Percentiles rank a stretch among this genome's conserved stretches.
Evolutionary conservation across 2,888 invertebrate genomes (phyloP).

Genomic region (Scrobipalpa atriplicella): DNA sequence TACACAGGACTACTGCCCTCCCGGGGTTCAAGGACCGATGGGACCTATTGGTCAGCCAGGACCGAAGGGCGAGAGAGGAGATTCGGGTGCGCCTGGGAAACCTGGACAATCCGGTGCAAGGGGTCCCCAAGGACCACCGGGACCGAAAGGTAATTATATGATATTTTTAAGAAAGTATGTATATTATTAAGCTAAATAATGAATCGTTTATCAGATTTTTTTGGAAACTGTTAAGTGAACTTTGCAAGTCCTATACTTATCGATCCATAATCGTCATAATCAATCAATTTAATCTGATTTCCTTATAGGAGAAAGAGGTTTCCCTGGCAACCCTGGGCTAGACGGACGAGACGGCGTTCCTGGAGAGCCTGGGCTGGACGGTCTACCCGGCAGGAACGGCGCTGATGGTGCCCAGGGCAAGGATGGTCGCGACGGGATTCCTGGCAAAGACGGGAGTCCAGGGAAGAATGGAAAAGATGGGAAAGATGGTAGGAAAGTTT

Average conservation of each 20-base stretch:
- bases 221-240: background rate
- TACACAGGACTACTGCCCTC: slow-evolving; percentile 91
- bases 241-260: too few species aligned
- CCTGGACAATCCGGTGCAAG: slow-evolving; percentile 87
- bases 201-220: too few species aligned
- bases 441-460: slow-evolving; percentile 86
- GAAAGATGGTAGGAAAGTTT: slow-evolving; percentile 61
- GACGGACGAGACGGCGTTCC: slow-evolving; percentile 96
- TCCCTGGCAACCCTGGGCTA: slow-evolving; percentile 87
- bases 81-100: slow-evolving; percentile 86
- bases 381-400: slow-evolving; percentile 93
- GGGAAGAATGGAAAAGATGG: slow-evolving; percentile 84
- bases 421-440: slow-evolving; percentile 87
- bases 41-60: slow-evolving; percentile 84
- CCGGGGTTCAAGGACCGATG: slow-evolving; percentile 84
- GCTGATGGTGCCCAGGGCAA: slow-evolving; percentile 90
- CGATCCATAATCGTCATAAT: too few species aligned
- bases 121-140: slow-evolving; percentile 85
- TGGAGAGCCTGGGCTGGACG: slow-evolving; percentile 95
- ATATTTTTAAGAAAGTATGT: too few species aligned
- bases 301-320: slow-evolving; percentile 85
- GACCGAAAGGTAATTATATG: slow-evolving; percentile 75
- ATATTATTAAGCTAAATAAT: too few species aligned
- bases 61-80: slow-evolving; percentile 86
- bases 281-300: slow-evolving; percentile 39